These are phyloP conservation scores for Lithobates sylvaticus DNA, from an alignment of 2,797 vertebrate genomes.

Conservation along the genomic window DNA sequence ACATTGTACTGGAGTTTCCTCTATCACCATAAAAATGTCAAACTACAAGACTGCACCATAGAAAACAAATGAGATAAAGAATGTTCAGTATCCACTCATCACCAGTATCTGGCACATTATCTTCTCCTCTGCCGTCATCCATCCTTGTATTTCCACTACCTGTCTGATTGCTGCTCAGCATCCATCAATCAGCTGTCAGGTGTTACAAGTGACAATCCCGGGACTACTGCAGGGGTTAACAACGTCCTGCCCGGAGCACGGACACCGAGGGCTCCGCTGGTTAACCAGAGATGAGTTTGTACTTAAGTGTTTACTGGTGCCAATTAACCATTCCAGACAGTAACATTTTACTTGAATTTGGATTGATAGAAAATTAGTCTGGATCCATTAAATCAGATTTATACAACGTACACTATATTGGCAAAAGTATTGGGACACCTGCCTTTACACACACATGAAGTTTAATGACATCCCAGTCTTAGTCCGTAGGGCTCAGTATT, in stretches of 20 bases:
- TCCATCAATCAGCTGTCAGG: conserved; percentile 31
- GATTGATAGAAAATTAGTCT: no score
- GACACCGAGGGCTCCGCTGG: no score
- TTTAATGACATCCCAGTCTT: no score
- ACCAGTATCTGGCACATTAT: conserved; percentile 8
- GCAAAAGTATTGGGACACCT: no score
- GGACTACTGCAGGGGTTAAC: background rate
- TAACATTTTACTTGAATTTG: no score
- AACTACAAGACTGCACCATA: background rate
- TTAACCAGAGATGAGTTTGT: no score
- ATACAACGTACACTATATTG: no score
- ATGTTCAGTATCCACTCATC: background rate
- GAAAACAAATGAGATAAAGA: background rate
- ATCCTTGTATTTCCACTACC: conserved; percentile 8
- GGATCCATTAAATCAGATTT: no score
- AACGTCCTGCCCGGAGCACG: background rate
- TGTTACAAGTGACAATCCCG: background rate
- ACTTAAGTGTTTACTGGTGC: no score
- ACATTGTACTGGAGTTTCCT: background rate
- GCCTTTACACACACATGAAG: no score
- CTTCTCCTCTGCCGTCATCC: background rate
- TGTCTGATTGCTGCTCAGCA: background rate
- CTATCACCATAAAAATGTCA: background rate
- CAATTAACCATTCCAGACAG: no score
- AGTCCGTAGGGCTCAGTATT: no score